Evolutionary conservation across 2,797 vertebrate species (phyloP), one percentile per base, ranked within the genome.

Genomic region (Gobio occitaniae): DNA sequence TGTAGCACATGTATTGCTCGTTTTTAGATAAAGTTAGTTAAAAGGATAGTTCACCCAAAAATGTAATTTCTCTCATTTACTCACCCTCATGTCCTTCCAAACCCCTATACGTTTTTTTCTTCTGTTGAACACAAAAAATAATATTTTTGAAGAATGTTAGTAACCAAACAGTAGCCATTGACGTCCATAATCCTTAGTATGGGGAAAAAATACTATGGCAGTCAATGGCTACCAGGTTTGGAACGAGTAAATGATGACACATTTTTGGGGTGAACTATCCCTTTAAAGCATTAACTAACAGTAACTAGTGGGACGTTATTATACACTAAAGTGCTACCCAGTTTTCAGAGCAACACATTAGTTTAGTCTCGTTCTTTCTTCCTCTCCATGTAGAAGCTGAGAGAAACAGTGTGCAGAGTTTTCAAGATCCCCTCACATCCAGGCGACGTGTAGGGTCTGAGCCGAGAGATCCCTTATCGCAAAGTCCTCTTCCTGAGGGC

Each of bases 311-410:
- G 4, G 61, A 38, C 3, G 3, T 19, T 38, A 17, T 68, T 10
- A 17, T 19, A 19, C 21, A 32, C 32, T 32, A 32, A 32, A 44
- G 25, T 70, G 19, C 9, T 3, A 32, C 16, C n/a, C 19, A 65
- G 3, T 29, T 87, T 77, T 48, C n/a, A 16, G 15, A 52, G 41
- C 48, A 21, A n/a, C 29, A 48, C n/a, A 48, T 32, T 17, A 41
- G 52, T 83, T 69, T 29, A n/a, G 3, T 56, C 29, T 36, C 3
- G 0, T 36, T 44, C 29, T 85, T 54, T 80, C 13, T 3, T 13
- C 25, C 61, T 32, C 25, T 65, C 25, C 66, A 21, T 82, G 68
- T 94, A 98, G 97, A 96, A 88, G 92, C 95, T 90, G 95, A 96
- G 88, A 93, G 93, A 81, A 85, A 93, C 87, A 94, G 87, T 86